phyloP scores from a whole-genome alignment of 2,113 vertebrate species.

The Microtus richardsoni region DNA sequence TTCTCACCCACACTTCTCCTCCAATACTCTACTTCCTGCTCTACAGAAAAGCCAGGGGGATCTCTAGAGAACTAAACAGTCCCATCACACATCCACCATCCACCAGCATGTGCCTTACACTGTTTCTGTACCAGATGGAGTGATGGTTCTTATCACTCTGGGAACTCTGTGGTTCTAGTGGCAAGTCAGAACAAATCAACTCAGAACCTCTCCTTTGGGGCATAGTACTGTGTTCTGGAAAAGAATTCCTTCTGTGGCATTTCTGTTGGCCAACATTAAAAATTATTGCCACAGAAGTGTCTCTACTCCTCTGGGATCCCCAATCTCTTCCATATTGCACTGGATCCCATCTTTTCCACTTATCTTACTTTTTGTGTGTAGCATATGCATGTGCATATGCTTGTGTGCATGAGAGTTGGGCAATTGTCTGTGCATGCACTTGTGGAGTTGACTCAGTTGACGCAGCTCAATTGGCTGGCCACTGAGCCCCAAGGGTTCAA shows the following conservation, averaged over 20 bases:
- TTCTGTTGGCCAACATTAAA: background rate
- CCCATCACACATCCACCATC: background rate
- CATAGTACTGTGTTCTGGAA: background rate
- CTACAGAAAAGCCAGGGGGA: background rate
- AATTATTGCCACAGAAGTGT: background rate
- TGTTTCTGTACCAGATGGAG: background rate
- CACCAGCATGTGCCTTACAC: background rate
- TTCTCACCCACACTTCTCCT: background rate
- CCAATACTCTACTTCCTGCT: background rate
- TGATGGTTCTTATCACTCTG: background rate
- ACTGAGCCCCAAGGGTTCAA: background rate
- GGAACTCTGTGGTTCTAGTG: background rate
- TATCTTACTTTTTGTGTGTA: background rate
- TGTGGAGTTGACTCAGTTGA: background rate
- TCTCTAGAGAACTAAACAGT: background rate
- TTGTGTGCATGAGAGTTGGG: background rate
- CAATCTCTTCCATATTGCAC: background rate
- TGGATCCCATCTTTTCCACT: background rate
- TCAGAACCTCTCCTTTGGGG: background rate
- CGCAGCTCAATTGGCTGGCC: no score
- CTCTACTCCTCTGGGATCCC: background rate
- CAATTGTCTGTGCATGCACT: background rate
- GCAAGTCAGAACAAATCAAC: background rate
- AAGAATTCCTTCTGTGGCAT: background rate
- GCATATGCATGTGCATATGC: background rate